Conservation (phyloP, 2,113 vertebrate species). For the Salvelinus sp. region DNA sequence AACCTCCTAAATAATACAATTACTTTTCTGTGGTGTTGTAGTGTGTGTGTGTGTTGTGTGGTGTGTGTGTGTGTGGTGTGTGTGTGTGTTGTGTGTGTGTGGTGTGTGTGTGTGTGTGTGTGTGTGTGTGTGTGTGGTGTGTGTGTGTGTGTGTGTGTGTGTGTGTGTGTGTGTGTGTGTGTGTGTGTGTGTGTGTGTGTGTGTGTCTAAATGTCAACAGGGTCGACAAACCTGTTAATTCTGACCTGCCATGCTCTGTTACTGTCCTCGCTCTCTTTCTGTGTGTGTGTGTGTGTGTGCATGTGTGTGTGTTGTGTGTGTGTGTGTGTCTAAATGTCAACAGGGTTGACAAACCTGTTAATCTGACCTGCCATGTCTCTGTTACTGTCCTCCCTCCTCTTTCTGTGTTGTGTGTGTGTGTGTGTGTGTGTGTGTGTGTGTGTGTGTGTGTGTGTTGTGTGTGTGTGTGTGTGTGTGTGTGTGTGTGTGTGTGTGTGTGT, state of each 20-base stretch:
- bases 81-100: not conserved
- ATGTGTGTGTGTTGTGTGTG: not conserved
- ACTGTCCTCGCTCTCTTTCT: not conserved
- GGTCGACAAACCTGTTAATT: constrained; percentile 50
- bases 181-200: no score
- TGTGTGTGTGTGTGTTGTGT: no score
- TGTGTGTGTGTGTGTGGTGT: not conserved
- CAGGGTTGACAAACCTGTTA: constrained; percentile 44
- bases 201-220: no score
- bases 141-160: not conserved
- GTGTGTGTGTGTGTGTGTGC: not conserved
- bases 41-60: no score
- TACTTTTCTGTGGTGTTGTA: not conserved
- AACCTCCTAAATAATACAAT: constrained; percentile 18
- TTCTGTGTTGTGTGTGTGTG: not conserved
- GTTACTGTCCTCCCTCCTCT: not conserved
- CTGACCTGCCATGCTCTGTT: not conserved
- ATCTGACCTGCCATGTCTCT: not conserved
- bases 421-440: no score
- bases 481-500: no score
- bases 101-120: not conserved
- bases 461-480: no score
- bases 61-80: not conserved
- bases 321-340: constrained; percentile 22
- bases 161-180: not conserved